These are phyloP conservation scores for Acrocera orbiculus DNA, from an alignment of 2,888 invertebrate genomes.

Conservation along the genomic window DNA sequence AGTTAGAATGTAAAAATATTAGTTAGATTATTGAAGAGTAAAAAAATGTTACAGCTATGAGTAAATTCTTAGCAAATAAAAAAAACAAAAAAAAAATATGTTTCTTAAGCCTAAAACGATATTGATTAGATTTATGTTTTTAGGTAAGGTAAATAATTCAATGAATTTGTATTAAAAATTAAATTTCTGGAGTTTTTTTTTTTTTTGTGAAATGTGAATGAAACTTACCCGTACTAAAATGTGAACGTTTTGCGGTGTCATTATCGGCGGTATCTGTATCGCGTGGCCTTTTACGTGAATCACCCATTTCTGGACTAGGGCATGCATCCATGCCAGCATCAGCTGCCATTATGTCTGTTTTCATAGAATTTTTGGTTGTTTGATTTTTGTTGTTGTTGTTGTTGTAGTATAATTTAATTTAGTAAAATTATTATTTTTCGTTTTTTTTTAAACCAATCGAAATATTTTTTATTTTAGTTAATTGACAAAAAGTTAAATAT, in stretches of 20 bases:
- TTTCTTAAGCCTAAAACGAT: no score
- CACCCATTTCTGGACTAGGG: conserved; percentile 76
- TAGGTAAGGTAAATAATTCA: no score
- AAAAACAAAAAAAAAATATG: no score
- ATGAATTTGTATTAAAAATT: no score
- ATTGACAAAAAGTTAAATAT: neutral
- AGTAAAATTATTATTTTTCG: neutral
- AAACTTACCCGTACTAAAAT: conserved; percentile 75
- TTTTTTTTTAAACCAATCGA: neutral
- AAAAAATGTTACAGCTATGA: no score
- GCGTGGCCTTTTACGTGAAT: conserved; percentile 78
- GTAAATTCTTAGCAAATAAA: no score
- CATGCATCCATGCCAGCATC: conserved; percentile 88
- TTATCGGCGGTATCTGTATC: conserved; percentile 75
- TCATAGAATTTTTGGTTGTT: conserved; percentile 5
- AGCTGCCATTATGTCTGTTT: conserved; percentile 50
- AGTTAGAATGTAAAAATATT: no score
- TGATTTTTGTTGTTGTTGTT: conserved; percentile 4
- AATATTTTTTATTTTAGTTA: neutral
- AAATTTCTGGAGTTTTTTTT: no score
- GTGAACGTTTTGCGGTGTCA: conserved; percentile 76
- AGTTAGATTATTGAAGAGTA: no score
- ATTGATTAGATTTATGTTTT: no score
- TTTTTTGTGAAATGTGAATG: conserved; percentile 7
- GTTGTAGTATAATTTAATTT: neutral